Evolutionary conservation across 2,113 vertebrate species (phyloP), one percentile per base, ranked within the genome.

Genomic region (Notothenia rossii): DNA sequence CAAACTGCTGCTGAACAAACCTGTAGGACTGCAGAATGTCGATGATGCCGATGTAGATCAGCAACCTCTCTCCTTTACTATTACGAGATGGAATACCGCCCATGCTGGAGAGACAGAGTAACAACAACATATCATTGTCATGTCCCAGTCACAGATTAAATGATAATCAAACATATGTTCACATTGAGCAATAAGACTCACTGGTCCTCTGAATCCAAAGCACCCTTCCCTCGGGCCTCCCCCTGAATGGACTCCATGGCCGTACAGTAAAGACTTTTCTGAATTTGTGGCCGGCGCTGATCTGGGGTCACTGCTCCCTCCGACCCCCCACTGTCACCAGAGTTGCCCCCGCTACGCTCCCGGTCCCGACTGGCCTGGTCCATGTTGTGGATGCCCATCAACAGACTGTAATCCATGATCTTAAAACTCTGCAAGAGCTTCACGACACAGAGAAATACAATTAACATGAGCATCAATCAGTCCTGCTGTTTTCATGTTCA

Each of bases 231-330:
- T 0, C 96, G 92, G 7, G 97, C 96, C 91, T 98, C 98, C 3
- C 97, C 97, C 72, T 98, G 97, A 83, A 99, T 99, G 81, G 97
- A 98, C 36, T 99, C 98, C 96, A 99, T 97, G 50, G 98, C 98
- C 0, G 98, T 99, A 10, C 97, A 98, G 87, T 99, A 98, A 0
- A 99, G 95, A 1, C 98, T 96, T 77, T 96, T 98, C 88, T 98
- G 98, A 0, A 94, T 93, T 18, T 96, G 94, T 0, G 97, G 97
- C 22, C 95, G 92, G 1, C 96, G 96, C 4, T 90, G 95, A 20
- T 98, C 97, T 0, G 90, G 93, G 4, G 91, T 94, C 55, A 56
- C 92, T 0, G 18, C 90, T 50, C 86, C 97, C 85, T 20, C 89
- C 46, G 45, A 85, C 7, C 85, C 91, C 2, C 61, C 82, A 1